Evolutionary conservation across 2,113 vertebrate genomes (phyloP), one percentile per base, ranked within the genome.

Genomic region (Mesocricetus auratus): DNA sequence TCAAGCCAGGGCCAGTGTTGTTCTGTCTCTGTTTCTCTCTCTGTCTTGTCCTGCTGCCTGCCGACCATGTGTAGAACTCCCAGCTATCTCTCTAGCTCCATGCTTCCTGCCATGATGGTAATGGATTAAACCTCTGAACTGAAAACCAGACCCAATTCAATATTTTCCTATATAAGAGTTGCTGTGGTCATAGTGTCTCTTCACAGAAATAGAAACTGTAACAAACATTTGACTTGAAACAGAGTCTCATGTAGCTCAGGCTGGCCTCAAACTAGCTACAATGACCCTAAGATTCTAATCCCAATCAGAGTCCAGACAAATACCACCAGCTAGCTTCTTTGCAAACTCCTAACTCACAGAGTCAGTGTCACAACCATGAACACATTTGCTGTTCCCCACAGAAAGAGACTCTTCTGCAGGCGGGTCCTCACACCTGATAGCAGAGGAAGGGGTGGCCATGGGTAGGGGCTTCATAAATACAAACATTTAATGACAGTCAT

Each of bases 391-490:
- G 33, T 62, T 90, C 60, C 33, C 29, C 81, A 45, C 36, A 50
- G 74, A 85, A 90, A 90, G 66, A 95, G 45, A 45, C 22, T 36
- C 45, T 91, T 74, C n/a, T 58, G 77, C 83, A 31, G 66, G 60
- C n/a, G 13, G 82, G 26, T 79, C 74, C 39, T 92, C 74, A 75
- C 56, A 93, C 45, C 78, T 45, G 53, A n/a, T 29, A 47, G 29
- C 53, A 45, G 66, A 53, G 64, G 60, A 83, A 29, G n/a, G 62
- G 47, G 50, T 53, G 50, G 50, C 11, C 45, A 21, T 24, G 71
- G 39, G 39, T 17, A 4, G 6, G 45, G 13, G 79, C 53, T 92
- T 86, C 78, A 36, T 74, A 90, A 90, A 93, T 47, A 82, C 17
- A 73, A 79, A 77, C 17, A 75, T 81, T 85, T 33, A 62, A 62